These are phyloP conservation scores for Oncorhynchus clarkii DNA, from an alignment of 2,113 vertebrate genomes.

Conservation along the genomic window DNA sequence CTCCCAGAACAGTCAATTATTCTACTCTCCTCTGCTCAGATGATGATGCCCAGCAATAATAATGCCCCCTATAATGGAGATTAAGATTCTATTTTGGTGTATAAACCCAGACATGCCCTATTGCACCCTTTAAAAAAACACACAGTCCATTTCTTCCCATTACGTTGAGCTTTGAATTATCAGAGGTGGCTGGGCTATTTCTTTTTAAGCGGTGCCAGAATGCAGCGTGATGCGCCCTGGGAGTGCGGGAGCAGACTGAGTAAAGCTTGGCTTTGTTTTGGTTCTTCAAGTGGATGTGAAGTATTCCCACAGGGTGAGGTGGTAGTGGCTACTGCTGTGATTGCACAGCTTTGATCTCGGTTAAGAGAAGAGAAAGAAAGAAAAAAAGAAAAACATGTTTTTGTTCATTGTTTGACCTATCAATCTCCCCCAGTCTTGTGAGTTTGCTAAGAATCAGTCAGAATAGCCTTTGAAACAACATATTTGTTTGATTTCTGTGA, in stretches of 20 bases:
- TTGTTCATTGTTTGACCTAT: constrained; percentile 2
- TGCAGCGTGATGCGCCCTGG: background rate
- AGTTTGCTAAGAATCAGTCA: background rate
- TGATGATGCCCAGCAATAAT: constrained; percentile 70
- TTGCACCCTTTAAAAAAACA: constrained; percentile 74
- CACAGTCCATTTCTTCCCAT: constrained; percentile 79
- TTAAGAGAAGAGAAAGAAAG: background rate
- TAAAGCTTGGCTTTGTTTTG: constrained; percentile 2
- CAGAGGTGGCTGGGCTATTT: constrained; percentile 54
- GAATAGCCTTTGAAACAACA: background rate
- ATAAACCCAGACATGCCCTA: constrained; percentile 81
- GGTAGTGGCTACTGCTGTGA: background rate
- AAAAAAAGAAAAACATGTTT: background rate
- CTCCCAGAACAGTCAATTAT: constrained; percentile 84
- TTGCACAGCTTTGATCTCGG: background rate
- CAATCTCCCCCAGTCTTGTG: background rate
- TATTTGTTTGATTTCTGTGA: no score
- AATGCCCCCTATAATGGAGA: constrained; percentile 76
- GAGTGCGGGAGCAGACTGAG: background rate
- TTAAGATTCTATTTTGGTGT: constrained; percentile 85
- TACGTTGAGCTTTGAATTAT: constrained; percentile 71
- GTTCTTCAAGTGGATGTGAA: constrained; percentile 2
- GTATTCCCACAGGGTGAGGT: background rate
- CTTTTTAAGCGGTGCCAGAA: constrained; percentile 17
- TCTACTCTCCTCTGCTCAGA: constrained; percentile 78